Evolutionary conservation across 2,797 vertebrate species (phyloP).

Genomic region (Hylomyscus alleni): DNA sequence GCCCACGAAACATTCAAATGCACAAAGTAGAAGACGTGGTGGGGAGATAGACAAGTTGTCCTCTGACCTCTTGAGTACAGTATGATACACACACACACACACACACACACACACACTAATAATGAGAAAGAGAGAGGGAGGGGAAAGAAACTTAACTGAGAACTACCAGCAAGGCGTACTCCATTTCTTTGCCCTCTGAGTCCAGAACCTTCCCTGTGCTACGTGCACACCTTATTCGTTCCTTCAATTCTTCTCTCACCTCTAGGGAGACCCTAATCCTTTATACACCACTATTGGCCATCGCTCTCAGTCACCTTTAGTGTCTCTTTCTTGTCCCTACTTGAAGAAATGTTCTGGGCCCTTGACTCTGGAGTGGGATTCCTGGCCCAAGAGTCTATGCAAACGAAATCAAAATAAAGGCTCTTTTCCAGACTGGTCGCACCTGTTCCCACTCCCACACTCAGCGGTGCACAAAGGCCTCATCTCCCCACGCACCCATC

Average conservation of each 20-base stretch:
- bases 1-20: background rate
- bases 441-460: conserved; percentile 74
- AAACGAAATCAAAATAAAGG: conserved; percentile 71
- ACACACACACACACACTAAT: background rate
- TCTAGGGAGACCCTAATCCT: background rate
- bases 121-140: too few species aligned
- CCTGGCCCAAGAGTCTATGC: conserved; percentile 19
- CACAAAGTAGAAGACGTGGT: background rate
- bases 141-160: background rate
- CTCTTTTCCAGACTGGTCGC: conserved; percentile 64
- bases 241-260: background rate
- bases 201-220: background rate
- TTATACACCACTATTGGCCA: accelerated
- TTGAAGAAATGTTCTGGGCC: conserved; percentile 7
- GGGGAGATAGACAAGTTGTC: background rate
- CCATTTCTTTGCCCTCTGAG: background rate
- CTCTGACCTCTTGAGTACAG: background rate
- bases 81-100: background rate
- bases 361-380: background rate
- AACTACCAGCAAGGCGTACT: accelerated
- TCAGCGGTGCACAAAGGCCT: background rate
- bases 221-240: accelerated
- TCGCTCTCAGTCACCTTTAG: background rate
- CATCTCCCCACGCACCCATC: conserved; percentile 49
- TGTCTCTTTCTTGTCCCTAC: background rate